phyloP scores from a whole-genome alignment of 2,113 vertebrate genomes.

The Clarias gariepinus region DNA sequence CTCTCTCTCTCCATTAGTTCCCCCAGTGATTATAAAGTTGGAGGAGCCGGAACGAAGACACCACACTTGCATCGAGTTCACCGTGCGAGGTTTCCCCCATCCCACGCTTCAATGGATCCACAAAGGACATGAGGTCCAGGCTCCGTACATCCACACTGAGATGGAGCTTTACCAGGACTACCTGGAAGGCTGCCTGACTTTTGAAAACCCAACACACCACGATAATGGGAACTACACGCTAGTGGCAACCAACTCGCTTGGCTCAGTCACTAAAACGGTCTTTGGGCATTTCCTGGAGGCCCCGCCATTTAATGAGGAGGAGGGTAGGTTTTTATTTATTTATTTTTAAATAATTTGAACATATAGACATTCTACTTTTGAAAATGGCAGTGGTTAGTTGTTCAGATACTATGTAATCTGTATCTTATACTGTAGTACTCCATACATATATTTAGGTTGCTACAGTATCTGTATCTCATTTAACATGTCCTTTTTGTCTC shows the following conservation, averaged over 20 bases:
- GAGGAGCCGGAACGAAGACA: slow-evolving; percentile 87
- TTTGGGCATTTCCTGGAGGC: slow-evolving; percentile 88
- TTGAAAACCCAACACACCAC: slow-evolving; percentile 94
- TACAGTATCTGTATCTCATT: slow-evolving; percentile 53
- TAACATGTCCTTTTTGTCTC: slow-evolving; percentile 58
- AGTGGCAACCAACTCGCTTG: slow-evolving; percentile 86
- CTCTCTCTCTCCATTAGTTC: slow-evolving; percentile 72
- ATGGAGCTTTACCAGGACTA: slow-evolving; percentile 88
- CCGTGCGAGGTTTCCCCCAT: slow-evolving; percentile 88
- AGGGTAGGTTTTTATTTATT: slow-evolving; percentile 51
- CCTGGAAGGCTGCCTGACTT: slow-evolving; percentile 90
- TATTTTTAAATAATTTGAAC: neutral
- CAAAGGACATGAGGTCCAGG: slow-evolving; percentile 82
- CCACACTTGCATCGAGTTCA: slow-evolving; percentile 94
- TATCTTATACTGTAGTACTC: neutral
- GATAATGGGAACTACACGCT: slow-evolving; percentile 98
- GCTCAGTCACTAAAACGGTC: slow-evolving; percentile 87
- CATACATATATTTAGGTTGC: neutral
- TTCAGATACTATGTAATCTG: neutral
- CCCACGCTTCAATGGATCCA: slow-evolving; percentile 90
- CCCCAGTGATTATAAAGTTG: slow-evolving; percentile 88
- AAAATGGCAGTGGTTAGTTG: neutral
- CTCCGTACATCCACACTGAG: slow-evolving; percentile 84
- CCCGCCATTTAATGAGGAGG: slow-evolving; percentile 64
- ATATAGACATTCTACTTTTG: neutral